phyloP scores from a whole-genome alignment of 2,888 invertebrate genomes.

The Athalia cordata region DNA sequence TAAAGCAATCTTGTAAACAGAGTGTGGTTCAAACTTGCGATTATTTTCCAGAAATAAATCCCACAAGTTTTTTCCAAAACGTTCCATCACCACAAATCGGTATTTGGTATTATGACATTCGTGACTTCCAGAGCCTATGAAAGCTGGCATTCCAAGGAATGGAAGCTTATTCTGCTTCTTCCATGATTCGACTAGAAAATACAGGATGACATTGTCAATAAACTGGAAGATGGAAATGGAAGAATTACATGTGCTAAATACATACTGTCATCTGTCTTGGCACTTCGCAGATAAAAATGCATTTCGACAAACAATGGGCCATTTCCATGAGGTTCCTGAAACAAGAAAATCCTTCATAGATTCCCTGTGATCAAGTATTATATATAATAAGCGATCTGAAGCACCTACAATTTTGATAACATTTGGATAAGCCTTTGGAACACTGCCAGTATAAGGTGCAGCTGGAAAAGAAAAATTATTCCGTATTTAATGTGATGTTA shows the following conservation, averaged over 20 bases:
- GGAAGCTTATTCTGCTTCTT: conserved; percentile 81
- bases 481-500: no score
- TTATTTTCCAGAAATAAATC: conserved; percentile 83
- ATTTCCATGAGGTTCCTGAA: conserved; percentile 91
- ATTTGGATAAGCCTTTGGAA: conserved; percentile 78
- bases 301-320: conserved; percentile 96
- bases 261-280: conserved; percentile 81
- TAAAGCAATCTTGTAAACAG: conserved; percentile 86
- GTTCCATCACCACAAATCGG: conserved; percentile 88
- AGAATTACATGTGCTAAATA: neutral
- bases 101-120: conserved; percentile 85
- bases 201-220: neutral
- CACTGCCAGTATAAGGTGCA: conserved; percentile 74
- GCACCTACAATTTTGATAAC: conserved; percentile 88
- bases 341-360: conserved; percentile 48
- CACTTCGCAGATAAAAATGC: conserved; percentile 90
- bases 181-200: conserved; percentile 81
- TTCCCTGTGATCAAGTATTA: conserved; percentile 21
- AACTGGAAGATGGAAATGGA: neutral
- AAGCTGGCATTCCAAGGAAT: conserved; percentile 89
- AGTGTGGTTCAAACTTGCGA: conserved; percentile 81
- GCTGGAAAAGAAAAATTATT: conserved; percentile 63
- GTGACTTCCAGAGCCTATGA: conserved; percentile 89
- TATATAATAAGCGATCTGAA: conserved; percentile 1
- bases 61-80: conserved; percentile 91